Base-by-base conservation (phyloP, 2,888 invertebrate genomes). In the Meliscaeva auricollis region DNA sequence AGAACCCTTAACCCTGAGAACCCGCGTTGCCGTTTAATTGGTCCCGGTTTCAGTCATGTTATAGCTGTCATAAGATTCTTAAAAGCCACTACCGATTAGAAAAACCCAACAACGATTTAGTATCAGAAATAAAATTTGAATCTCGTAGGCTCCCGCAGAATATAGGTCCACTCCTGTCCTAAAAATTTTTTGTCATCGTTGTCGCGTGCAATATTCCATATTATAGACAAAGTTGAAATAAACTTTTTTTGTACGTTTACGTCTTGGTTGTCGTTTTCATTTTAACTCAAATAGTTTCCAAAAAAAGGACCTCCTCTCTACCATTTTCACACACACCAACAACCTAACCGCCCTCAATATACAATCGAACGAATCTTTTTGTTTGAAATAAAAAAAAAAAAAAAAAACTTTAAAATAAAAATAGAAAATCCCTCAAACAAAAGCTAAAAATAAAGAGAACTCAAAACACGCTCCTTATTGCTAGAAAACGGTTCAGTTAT, bases 401-500 rank as follows among this genome's bases (percentile, higher is more conserved):
- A 32, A 44, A 26, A 4, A 48, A 62, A 50, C 9, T n/a, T n/a
- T n/a, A n/a, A n/a, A n/a, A n/a, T n/a, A n/a, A n/a, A n/a, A n/a
- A n/a, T n/a, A n/a, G n/a, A n/a, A n/a, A n/a, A n/a, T n/a, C n/a
- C n/a, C n/a, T n/a, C n/a, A n/a, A n/a, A n/a, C 35, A 3, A 7
- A 26, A 20, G 30, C 38, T 9, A 7, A 62, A 80, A 78, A 62
- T 38, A 38, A 60, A 58, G 66, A 60, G 50, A 20, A 52, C 9
- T 60, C 38, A 30, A 20, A 78, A 58, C 77, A 82, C 76, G 66
- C 41, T 82, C 78, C 87, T 78, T 82, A 82, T 82, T 87, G 87
- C 87, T 77, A 35, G 70, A 78, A 82, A 87, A 87, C 80, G 73
- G 73, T 87, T 82, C 77, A 66, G 87, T 87, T 82, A 82, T 81